Evolutionary conservation across 2,113 vertebrate species (phyloP).

Genomic region (Carassius carassius): DNA sequence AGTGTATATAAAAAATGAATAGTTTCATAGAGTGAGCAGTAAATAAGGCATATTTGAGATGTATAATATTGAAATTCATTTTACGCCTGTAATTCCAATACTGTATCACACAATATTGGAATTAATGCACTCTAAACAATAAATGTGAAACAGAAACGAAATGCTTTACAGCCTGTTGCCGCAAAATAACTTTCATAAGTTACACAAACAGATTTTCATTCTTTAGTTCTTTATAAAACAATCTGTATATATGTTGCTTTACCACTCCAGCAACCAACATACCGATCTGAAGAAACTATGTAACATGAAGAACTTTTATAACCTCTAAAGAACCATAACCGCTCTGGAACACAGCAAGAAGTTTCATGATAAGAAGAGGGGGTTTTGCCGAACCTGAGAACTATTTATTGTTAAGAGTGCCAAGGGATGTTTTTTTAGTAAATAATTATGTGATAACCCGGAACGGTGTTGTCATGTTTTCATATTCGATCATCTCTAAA

Average conservation of each 20-base stretch:
- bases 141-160: neutral
- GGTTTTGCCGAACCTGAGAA: neutral
- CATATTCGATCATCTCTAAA: neutral
- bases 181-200: neutral
- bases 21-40: neutral
- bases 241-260: neutral
- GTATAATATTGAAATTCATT: neutral
- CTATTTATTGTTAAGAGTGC: slow-evolving; percentile 4
- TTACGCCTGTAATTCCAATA: neutral
- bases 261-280: neutral
- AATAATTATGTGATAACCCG: neutral
- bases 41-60: neutral
- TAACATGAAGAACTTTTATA: neutral
- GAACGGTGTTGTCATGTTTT: slow-evolving; percentile 19
- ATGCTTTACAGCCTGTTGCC: neutral
- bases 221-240: neutral
- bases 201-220: neutral
- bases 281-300: neutral
- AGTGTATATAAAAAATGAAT: neutral
- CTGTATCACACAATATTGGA: neutral
- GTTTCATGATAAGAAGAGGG: neutral
- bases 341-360: neutral
- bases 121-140: neutral
- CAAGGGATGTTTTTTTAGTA: neutral
- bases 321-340: neutral